Base-by-base conservation (phyloP, 1,140 invertebrate species). In the Littorina saxatilis region DNA sequence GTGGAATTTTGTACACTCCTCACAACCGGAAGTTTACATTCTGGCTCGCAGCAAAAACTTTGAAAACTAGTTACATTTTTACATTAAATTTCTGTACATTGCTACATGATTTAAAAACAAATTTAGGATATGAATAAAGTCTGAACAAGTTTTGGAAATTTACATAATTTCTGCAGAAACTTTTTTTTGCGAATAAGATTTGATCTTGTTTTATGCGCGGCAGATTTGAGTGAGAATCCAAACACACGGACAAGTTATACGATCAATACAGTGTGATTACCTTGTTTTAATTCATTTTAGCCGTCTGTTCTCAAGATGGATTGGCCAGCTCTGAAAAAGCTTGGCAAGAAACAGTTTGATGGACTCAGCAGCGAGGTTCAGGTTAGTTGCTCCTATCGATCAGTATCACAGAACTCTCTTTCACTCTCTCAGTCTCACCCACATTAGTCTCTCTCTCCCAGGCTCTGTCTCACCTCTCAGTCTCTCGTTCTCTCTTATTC, bases 21-120 rank as follows among this genome's bases (percentile, higher is more conserved):
- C n/a, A 40, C 23, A 37, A 76, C 73, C 73, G 80, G 80, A 81
- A 81, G 80, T 81, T 81, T 66, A 79, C 78, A 76, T 32, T 37
- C 29, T 35, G 40, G 23, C 39, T 47, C 80, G 80, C 79, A 80
- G 17, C 20, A n/a, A 52, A 70, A 70, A 40, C n/a, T n/a, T n/a
- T n/a, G n/a, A 20, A 37, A 35, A 70, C 23, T 13, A 23, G 4
- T 20, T 15, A 7, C 9, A 17, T 9, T 15, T 70, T 35, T 37
- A 27, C 32, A 70, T 5, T 15, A 70, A 74, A 74, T 29, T 27
- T 50, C 2, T 2, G 9, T 1, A 43, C 27, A 40, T 40, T 40
- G 20, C 1, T 1, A 4, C 20, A 4, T 73, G n/a, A 43, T 75
- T 75, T 32, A 55, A 50, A 17, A 23, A 55, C 7, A 17, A 32